Evolutionary conservation across 23 tunicate species (phyloP).

Genomic region (Pegea sp.): DNA sequence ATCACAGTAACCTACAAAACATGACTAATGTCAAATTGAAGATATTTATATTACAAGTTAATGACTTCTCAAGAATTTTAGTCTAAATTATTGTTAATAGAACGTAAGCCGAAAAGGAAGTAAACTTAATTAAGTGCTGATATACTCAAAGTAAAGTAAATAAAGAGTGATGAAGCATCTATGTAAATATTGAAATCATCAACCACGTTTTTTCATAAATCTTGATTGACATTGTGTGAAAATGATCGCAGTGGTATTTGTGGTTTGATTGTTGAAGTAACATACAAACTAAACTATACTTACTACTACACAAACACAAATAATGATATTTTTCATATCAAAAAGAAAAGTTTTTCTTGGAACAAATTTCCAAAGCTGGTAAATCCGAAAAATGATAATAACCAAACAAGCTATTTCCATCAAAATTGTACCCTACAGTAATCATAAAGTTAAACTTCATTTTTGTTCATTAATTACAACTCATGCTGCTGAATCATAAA

Average conservation of each 20-base stretch:
- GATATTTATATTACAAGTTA: no score
- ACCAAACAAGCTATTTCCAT: conserved; percentile 53
- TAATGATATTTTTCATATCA: conserved; percentile 88
- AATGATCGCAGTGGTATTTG: no score
- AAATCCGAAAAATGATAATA: conserved; percentile 41
- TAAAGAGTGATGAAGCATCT: neutral
- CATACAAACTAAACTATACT: conserved; percentile 5
- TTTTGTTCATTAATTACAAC: neutral
- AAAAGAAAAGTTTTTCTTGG: conserved; percentile 28
- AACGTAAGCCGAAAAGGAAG: no score
- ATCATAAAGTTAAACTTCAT: neutral
- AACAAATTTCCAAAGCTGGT: conserved; percentile 50
- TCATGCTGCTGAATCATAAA: neutral
- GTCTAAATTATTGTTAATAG: no score
- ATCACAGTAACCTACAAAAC: conserved; percentile 52
- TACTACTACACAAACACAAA: conserved; percentile 44
- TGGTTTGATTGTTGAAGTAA: no score
- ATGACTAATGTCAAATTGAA: no score
- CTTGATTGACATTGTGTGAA: no score
- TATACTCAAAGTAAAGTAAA: neutral
- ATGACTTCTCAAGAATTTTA: no score
- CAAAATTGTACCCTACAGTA: conserved; percentile 43
- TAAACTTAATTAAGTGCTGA: no score
- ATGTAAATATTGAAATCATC: neutral
- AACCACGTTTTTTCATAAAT: no score